These are phyloP conservation scores for Agonopterix alstromeriana DNA, from an alignment of 2,888 invertebrate species.

Conservation along the genomic window DNA sequence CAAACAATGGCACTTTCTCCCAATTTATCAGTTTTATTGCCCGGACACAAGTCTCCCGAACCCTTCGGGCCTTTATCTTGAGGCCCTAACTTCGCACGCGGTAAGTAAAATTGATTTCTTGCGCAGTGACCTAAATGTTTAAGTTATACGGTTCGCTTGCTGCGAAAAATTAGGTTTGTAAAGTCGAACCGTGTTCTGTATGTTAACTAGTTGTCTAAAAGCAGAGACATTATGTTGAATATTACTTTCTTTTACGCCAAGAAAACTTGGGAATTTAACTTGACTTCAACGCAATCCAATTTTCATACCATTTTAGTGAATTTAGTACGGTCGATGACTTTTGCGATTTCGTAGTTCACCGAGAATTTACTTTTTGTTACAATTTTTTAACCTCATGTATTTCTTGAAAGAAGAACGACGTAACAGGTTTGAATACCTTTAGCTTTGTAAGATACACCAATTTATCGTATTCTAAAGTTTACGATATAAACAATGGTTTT, in stretches of 20 bases:
- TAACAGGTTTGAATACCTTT: neutral
- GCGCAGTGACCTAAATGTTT: constrained; percentile 12
- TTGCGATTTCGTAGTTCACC: no score
- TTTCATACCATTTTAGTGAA: no score
- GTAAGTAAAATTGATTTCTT: constrained; percentile 17
- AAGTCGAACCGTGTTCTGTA: constrained; percentile 2
- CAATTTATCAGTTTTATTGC: constrained; percentile 37
- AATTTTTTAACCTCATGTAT: neutral
- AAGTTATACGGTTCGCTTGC: constrained; percentile 6
- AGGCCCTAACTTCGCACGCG: constrained; percentile 11
- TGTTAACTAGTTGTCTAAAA: constrained; percentile 3
- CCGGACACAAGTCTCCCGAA: constrained; percentile 11
- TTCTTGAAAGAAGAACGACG: neutral
- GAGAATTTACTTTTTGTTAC: neutral
- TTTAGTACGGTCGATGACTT: no score
- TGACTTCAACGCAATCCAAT: no score
- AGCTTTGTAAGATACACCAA: neutral
- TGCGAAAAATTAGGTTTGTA: constrained; percentile 8
- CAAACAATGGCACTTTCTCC: constrained; percentile 29
- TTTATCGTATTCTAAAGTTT: neutral
- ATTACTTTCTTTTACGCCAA: neutral
- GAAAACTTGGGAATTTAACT: no score
- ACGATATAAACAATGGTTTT: neutral
- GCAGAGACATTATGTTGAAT: neutral
- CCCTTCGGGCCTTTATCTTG: constrained; percentile 6